phyloP scores from a whole-genome alignment of 2,888 invertebrate genomes.

The Coecobrya sp. region DNA sequence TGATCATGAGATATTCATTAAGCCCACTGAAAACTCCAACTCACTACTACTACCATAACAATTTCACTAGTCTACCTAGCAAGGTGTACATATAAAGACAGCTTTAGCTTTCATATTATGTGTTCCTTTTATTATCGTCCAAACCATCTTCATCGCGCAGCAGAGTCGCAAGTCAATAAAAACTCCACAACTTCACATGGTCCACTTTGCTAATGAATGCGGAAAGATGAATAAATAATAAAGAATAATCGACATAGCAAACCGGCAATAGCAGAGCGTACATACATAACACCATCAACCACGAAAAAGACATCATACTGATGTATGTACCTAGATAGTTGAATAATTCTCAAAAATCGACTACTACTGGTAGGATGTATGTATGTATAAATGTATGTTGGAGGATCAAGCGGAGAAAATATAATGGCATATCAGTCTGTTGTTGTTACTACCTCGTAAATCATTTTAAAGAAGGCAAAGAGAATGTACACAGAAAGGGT shows the following conservation, averaged over 20 bases:
- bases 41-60: not conserved
- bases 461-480: slow-evolving; percentile 45
- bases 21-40: slow-evolving; percentile 20
- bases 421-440: slow-evolving; percentile 6
- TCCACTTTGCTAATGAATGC: slow-evolving; percentile 74
- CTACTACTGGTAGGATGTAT: not conserved
- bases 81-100: not conserved
- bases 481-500: not conserved
- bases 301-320: not conserved
- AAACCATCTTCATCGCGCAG: not conserved
- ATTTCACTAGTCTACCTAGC: not conserved
- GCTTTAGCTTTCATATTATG: not conserved
- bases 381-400: no score
- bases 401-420: not conserved
- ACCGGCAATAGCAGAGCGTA: not conserved
- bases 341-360: not conserved
- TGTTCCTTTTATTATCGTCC: not conserved
- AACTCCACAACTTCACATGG: slow-evolving; percentile 53
- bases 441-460: slow-evolving; percentile 68
- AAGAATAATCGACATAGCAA: not conserved
- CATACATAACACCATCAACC: slow-evolving; percentile 1
- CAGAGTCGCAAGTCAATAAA: slow-evolving; percentile 52
- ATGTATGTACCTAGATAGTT: not conserved
- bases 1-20: slow-evolving; percentile 68
- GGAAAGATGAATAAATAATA: slow-evolving; percentile 73